Evolutionary conservation across 2,797 vertebrate species (phyloP), one percentile per base, ranked within the genome.

Genomic region (Apodemus agrarius): DNA sequence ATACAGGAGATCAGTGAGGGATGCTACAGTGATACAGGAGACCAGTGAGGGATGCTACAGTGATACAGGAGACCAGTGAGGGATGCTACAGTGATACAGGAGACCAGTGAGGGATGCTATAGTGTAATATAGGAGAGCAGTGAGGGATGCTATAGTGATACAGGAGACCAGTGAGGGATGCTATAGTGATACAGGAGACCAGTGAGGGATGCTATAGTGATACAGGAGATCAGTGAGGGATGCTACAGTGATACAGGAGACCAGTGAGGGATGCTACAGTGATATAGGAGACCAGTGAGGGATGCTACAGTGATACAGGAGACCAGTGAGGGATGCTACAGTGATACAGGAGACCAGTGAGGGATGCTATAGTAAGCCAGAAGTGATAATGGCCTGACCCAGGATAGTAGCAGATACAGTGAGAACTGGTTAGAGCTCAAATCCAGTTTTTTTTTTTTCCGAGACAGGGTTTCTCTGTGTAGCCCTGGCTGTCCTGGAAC

Each of bases 361-460:
- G 31, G 63, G 63, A 14, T 65, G 29, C 63, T 65, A 14, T 65
- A 65, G 63, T 78, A 49, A 65, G 16, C 17, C 31, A 59, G 34
- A 63, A 29, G 4, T 29, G 65, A 37, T 94, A 21, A 37, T 74
- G 13, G 3, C 13, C 82, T 91, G 79, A 90, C 74, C 21, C 26
- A 89, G 59, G 9, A 8, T 57, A 16, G 31, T 31, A 46, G 31
- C 7, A 69, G 46, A 52, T 67, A 31, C 0, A 17, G 26, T 65
- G 6, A 86, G 69, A 80, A 65, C 52, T 82, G 19, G 6, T 75
- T 84, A 61, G 46, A 92, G 46, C 89, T 14, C 80, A 24, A 16
- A 43, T 92, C 22, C 37, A 84, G 37, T 91, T 95, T 96, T 81
- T n/a, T n/a, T n/a, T n/a, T n/a, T n/a, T n/a, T n/a, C n/a, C n/a